Base-by-base conservation (phyloP, 2,888 invertebrate genomes). In the Pachymerium ferrugineum region DNA sequence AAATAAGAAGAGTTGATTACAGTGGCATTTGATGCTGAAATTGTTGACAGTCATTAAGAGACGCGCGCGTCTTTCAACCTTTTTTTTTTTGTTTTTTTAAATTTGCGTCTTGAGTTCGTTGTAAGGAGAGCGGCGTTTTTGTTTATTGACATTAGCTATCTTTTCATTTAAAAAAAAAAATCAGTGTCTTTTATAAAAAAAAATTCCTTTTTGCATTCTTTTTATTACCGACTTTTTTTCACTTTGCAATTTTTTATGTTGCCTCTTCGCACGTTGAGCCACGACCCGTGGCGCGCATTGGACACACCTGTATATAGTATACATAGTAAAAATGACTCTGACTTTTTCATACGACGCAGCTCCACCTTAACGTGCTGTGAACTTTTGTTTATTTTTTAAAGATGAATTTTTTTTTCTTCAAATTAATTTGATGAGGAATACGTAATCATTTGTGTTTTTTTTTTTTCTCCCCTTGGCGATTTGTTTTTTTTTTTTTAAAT, bases 231-330 rank as follows among this genome's bases (percentile, higher is more conserved):
- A n/a, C n/a, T 25, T 62, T 54, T 54, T 62, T 62, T 62, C 62
- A 62, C 62, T 14, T 62, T 22, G 25, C 25, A 62, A 62, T 62
- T 54, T 19, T 54, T 62, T 62, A n/a, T n/a, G n/a, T 62, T 62
- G 62, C 62, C 62, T 62, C 62, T 62, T 62, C 62, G 62, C 62
- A 62, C 62, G 62, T 62, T 62, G 62, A 62, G 62, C 62, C 62
- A 62, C 62, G 25, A 62, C 62, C 62, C 62, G 62, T 62, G 62
- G 62, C 62, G 62, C 62, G 62, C 62, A 62, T 62, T 62, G 62
- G 62, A 62, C 62, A 62, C 62, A 62, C 62, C 62, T 62, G 62
- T 62, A 62, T 62, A 62, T 62, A 62, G 62, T 62, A 62, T 62
- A 62, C 62, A 62, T 62, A 62, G 62, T 25, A 62, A n/a, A n/a